Conservation (phyloP, 1,140 invertebrate species). For the Scylla paramamosain region DNA sequence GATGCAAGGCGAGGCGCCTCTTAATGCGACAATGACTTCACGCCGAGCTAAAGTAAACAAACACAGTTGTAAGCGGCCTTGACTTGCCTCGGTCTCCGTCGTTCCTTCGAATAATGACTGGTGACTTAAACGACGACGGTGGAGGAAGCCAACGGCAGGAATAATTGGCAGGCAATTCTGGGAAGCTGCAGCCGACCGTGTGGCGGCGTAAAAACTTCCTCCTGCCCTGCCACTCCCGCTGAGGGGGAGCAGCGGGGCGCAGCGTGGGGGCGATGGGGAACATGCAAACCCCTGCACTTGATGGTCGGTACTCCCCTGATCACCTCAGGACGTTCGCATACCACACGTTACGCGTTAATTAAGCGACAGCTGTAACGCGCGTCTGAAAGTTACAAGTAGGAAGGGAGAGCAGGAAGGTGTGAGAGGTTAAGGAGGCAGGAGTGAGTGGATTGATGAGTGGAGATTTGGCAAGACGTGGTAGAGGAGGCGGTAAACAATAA, state of each 20-base stretch:
- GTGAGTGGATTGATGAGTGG: too few relatives aligned
- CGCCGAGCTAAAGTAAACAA: too few relatives aligned
- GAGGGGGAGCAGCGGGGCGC: neutral
- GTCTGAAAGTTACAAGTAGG: too few relatives aligned
- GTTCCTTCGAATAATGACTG: neutral
- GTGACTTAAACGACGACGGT: neutral
- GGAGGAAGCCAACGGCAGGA: neutral
- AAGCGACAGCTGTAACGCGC: too few relatives aligned
- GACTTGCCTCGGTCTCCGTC: neutral
- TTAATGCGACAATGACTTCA: too few relatives aligned
- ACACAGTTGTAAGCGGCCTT: neutral
- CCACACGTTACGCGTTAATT: neutral
- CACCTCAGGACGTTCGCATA: neutral
- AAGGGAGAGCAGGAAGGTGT: too few relatives aligned
- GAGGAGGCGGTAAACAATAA: too few relatives aligned
- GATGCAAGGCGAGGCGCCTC: too few relatives aligned
- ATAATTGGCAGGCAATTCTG: conserved; percentile 21
- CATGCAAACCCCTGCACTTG: neutral
- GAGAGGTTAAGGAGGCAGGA: too few relatives aligned
- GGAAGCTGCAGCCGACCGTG: neutral
- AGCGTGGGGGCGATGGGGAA: conserved; percentile 16
- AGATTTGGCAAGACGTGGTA: too few relatives aligned
- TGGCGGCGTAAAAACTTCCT: neutral
- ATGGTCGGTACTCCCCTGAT: neutral
- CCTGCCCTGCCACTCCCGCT: neutral